A percentile compares a stretch with the other conserved stretches of the same genome.
phyloP scores from a whole-genome alignment of 2,888 invertebrate genomes.

The Acanthococcus lagerstroemiae region DNA sequence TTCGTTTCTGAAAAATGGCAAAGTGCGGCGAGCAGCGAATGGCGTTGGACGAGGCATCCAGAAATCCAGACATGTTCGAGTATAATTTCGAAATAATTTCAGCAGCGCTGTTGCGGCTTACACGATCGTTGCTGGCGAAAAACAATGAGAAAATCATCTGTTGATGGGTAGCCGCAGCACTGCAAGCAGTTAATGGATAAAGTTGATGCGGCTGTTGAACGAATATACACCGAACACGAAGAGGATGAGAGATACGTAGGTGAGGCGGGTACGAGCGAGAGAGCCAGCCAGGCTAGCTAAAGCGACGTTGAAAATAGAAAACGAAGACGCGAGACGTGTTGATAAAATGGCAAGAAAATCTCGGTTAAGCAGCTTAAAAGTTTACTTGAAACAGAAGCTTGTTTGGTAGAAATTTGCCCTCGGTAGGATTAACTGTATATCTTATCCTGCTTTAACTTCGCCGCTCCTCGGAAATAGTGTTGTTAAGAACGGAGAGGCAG shows the following conservation, averaged over 20 bases:
- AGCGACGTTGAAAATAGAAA: neutral
- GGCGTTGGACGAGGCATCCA: no score
- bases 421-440: neutral
- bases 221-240: neutral
- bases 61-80: no score
- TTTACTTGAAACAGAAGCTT: neutral
- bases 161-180: neutral
- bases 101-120: neutral
- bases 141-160: neutral
- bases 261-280: no score
- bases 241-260: no score
- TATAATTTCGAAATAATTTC: neutral
- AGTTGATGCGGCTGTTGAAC: neutral
- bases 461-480: neutral
- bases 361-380: neutral
- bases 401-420: neutral
- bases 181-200: neutral
- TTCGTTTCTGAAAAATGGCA: neutral
- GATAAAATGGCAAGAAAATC: neutral
- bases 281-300: no score
- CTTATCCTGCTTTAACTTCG: neutral
- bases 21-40: no score
- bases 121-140: neutral
- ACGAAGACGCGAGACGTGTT: neutral
- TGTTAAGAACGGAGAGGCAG: neutral